These are phyloP conservation scores for Melanchra persicariae DNA, from an alignment of 2,888 invertebrate genomes.

Conservation along the genomic window DNA sequence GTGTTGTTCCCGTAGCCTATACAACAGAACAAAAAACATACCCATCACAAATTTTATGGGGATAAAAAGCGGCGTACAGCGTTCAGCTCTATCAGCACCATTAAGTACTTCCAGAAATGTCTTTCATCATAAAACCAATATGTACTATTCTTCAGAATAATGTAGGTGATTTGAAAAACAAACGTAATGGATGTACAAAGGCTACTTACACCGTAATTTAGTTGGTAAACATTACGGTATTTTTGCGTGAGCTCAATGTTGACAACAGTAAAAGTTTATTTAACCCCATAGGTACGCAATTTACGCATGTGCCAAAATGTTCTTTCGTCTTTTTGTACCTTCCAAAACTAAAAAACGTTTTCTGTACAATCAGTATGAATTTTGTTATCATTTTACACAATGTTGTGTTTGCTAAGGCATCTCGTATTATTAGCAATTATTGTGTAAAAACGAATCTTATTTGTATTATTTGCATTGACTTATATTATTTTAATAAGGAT, in stretches of 20 bases:
- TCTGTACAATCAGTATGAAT: too few species aligned
- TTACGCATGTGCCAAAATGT: slow-evolving; percentile 28
- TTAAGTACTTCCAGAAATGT: too few species aligned
- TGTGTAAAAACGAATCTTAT: too few species aligned
- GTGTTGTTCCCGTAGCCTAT: too few species aligned
- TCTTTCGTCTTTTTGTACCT: neutral
- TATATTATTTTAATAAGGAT: too few species aligned
- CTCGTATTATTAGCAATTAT: too few species aligned
- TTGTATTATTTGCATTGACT: too few species aligned
- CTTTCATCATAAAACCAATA: too few species aligned
- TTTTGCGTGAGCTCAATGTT: neutral
- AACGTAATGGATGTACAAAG: neutral
- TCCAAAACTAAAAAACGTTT: neutral
- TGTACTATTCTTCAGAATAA: neutral
- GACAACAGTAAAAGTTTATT: slow-evolving; percentile 2
- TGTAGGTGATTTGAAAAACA: neutral
- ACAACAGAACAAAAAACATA: too few species aligned
- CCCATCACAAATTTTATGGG: too few species aligned
- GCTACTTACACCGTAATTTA: neutral
- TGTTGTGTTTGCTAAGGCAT: neutral
- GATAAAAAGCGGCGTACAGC: too few species aligned
- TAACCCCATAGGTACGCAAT: neutral
- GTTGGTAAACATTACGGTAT: slow-evolving; percentile 20
- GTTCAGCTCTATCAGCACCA: too few species aligned
- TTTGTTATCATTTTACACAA: neutral